These are phyloP conservation scores for Edolisoma coerulescens DNA, from an alignment of 2,113 vertebrate genomes.

Conservation along the genomic window DNA sequence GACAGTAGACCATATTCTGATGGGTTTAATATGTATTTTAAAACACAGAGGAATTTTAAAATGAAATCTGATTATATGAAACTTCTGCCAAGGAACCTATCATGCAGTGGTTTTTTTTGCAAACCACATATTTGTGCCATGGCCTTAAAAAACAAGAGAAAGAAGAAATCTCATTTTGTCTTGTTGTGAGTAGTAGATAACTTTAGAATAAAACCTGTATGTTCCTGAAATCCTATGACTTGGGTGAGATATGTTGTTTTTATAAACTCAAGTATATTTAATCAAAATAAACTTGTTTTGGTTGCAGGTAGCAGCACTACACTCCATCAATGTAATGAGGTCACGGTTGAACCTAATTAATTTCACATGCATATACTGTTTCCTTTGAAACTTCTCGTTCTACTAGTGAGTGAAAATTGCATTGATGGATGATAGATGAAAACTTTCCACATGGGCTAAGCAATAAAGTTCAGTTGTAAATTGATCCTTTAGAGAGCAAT, in stretches of 20 bases:
- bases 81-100: neutral
- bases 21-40: neutral
- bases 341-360: conserved; percentile 55
- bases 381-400: conserved; percentile 55
- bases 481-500: neutral
- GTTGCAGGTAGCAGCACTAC: conserved; percentile 11
- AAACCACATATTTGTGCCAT: neutral
- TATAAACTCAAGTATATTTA: conserved; percentile 12
- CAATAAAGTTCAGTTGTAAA: conserved; percentile 1
- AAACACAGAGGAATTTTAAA: neutral
- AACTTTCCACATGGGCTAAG: neutral
- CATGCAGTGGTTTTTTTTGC: neutral
- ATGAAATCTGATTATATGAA: neutral
- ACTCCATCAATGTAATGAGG: conserved; percentile 63
- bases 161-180: neutral
- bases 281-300: conserved; percentile 63
- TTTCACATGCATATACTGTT: conserved; percentile 55
- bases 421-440: neutral
- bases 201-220: neutral
- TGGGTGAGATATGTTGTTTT: neutral
- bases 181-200: neutral
- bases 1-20: neutral
- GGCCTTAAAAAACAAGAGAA: neutral
- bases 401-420: conserved; percentile 12
- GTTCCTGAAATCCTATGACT: neutral